phyloP scores from a whole-genome alignment of 2,113 vertebrate genomes.

The Nerophis ophidion region DNA sequence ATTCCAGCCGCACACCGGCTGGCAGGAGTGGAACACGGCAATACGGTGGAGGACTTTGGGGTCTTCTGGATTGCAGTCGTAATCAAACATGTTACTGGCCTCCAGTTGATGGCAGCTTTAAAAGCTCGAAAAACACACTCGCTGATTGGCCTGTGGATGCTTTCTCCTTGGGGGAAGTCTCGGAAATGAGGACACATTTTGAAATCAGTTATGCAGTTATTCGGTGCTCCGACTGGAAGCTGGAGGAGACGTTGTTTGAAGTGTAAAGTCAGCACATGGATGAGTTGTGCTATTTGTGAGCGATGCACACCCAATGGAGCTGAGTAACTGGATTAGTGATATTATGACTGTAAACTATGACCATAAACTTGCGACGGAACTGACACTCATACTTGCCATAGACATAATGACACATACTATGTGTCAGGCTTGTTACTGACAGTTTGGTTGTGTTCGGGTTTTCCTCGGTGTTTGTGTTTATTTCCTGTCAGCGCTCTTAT shows the following conservation, averaged over 20 bases:
- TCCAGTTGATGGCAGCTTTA: slow-evolving; percentile 4
- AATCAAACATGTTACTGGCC: neutral
- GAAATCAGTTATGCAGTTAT: slow-evolving; percentile 2
- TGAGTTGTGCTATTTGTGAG: slow-evolving; percentile 2
- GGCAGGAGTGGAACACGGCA: slow-evolving; percentile 25
- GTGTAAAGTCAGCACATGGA: slow-evolving; percentile 7
- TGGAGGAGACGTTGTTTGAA: slow-evolving; percentile 3
- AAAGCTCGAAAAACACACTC: slow-evolving; percentile 14
- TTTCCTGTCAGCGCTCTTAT: no score
- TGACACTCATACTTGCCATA: neutral
- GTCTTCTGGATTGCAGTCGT: slow-evolving; percentile 10
- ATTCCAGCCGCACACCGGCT: slow-evolving; percentile 9
- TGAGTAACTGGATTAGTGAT: slow-evolving; percentile 1
- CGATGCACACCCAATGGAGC: neutral
- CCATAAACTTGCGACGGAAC: neutral
- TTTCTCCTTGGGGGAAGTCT: slow-evolving; percentile 2
- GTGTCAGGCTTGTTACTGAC: no score
- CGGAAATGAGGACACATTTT: slow-evolving; percentile 4
- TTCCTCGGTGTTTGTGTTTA: no score
- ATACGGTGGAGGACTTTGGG: slow-evolving; percentile 13
- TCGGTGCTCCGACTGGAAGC: neutral
- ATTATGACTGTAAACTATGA: neutral
- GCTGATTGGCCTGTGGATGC: slow-evolving; percentile 10
- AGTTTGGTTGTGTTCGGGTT: no score
- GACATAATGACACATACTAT: neutral